Conservation (phyloP, 2,797 vertebrate genomes). For the Acanthurus lineatus region DNA sequence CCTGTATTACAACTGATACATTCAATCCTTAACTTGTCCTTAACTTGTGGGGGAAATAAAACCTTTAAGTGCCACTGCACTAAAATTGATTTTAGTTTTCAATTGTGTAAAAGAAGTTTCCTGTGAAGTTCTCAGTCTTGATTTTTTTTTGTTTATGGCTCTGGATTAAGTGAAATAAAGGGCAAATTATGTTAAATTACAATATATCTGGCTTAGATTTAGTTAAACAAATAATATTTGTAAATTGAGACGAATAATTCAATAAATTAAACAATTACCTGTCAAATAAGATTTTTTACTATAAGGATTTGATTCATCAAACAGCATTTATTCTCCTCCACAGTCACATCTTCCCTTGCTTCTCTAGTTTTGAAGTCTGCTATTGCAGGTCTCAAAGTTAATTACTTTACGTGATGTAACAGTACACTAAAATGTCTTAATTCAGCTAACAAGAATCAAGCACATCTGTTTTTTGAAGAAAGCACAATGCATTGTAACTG, state of each 20-base stretch:
- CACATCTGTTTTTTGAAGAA: constrained; percentile 16
- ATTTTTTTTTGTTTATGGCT: too few relatives aligned
- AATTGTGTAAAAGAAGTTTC: not conserved
- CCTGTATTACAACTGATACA: not conserved
- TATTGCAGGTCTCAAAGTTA: not conserved
- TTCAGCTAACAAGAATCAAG: not conserved
- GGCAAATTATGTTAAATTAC: not conserved
- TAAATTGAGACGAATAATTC: too few relatives aligned
- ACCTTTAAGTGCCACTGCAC: not conserved
- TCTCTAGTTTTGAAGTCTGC: not conserved
- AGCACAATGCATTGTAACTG: not conserved
- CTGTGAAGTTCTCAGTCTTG: not conserved
- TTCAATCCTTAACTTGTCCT: not conserved
- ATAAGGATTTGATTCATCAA: not conserved
- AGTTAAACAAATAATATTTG: not conserved
- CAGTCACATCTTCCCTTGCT: not conserved
- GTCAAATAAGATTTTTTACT: not conserved
- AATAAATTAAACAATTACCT: not conserved
- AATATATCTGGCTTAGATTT: not conserved
- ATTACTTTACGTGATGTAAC: not conserved
- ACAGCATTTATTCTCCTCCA: not conserved
- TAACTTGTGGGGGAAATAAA: not conserved
- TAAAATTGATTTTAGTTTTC: not conserved
- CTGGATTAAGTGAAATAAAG: not conserved
- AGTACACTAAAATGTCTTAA: not conserved